These are phyloP conservation scores for Chironex yamaguchii DNA, from an alignment of 30 jellyfish, hydroid and myxozoan species.

Conservation along the genomic window DNA sequence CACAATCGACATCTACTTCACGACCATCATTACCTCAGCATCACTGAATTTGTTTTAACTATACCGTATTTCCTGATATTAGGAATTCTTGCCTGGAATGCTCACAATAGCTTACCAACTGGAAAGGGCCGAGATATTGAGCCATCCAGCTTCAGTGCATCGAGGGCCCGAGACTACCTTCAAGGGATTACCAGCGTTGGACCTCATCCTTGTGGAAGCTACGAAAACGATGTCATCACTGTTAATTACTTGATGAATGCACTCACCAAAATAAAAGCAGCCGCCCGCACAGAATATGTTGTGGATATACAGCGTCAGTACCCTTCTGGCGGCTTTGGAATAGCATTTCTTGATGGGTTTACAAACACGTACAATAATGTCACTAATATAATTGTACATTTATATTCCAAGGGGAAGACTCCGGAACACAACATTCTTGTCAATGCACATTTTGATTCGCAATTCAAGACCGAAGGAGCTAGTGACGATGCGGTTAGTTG, in stretches of 20 bases:
- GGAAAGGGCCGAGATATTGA: neutral
- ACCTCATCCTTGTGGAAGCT: slow-evolving; percentile 85
- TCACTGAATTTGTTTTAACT: neutral
- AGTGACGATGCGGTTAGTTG: slow-evolving; percentile 97
- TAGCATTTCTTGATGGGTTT: slow-evolving; percentile 61
- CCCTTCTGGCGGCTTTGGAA: slow-evolving; percentile 81
- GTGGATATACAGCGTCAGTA: slow-evolving; percentile 83
- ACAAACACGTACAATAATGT: slow-evolving; percentile 83
- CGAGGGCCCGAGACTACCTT: slow-evolving; percentile 82
- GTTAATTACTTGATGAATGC: slow-evolving; percentile 77
- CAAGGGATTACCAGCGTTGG: slow-evolving; percentile 83
- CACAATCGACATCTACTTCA: neutral
- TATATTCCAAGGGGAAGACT: slow-evolving; percentile 73
- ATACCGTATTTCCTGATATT: neutral
- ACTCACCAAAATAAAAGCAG: slow-evolving; percentile 50
- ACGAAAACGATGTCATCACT: slow-evolving; percentile 81
- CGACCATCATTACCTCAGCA: neutral
- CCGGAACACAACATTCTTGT: slow-evolving; percentile 46
- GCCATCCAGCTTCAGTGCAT: slow-evolving; percentile 66
- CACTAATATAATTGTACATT: slow-evolving; percentile 83
- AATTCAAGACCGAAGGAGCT: slow-evolving; percentile 91
- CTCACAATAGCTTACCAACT: neutral
- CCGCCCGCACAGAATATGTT: slow-evolving; percentile 65
- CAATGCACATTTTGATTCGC: slow-evolving; percentile 94
- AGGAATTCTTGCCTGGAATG: neutral